Evolutionary conservation across 1,140 invertebrate species (phyloP).

Genomic region (Eciton burchellii): DNA sequence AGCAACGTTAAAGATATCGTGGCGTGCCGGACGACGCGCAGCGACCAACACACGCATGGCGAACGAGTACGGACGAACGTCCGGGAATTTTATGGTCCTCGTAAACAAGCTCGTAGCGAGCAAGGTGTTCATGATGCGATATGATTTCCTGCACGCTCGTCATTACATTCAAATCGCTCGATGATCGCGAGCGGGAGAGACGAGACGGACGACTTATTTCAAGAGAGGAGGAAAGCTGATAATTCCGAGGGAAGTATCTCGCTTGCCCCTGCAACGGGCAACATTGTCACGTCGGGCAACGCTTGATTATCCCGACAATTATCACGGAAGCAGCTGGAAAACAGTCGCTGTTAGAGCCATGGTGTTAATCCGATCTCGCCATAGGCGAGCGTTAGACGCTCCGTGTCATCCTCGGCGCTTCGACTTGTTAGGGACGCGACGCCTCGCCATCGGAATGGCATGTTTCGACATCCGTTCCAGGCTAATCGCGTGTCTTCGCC

Average conservation of each 20-base stretch:
- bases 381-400: not conserved
- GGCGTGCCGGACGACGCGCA: too few species aligned
- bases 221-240: not conserved
- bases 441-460: constrained; percentile 28
- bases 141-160: too few species aligned
- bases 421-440: constrained; percentile 45
- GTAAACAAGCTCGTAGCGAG: too few species aligned
- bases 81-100: too few species aligned
- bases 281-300: not conserved
- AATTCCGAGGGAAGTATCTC: not conserved
- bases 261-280: not conserved
- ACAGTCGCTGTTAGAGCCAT: constrained; percentile 5
- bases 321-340: constrained; percentile 16
- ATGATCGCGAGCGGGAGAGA: too few species aligned
- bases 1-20: not conserved
- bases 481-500: constrained; percentile 52
- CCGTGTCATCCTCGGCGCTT: constrained; percentile 28
- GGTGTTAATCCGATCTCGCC: constrained; percentile 27
- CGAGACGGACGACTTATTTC: not conserved
- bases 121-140: too few species aligned
- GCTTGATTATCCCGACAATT: constrained; percentile 1
- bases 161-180: too few species aligned
- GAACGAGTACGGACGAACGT: too few species aligned
- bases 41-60: too few species aligned
- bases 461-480: constrained; percentile 48